Base-by-base conservation (phyloP, 2,888 invertebrate genomes). In the Leistus spinibarbis region DNA sequence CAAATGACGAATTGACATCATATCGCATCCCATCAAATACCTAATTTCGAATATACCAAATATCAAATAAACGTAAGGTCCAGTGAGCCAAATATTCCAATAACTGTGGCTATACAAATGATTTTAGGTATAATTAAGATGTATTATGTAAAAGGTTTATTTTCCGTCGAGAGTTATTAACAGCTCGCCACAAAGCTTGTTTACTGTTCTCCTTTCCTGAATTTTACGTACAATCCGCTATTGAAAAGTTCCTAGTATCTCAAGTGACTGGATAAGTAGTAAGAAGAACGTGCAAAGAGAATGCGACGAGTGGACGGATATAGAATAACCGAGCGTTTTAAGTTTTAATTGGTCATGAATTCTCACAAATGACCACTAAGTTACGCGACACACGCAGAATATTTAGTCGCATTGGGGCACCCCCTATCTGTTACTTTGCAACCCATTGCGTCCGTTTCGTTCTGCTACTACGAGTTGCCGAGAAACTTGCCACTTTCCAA, bases 281-380 rank as follows among this genome's bases (percentile, higher is more conserved):
- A 60, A 60, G 20, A 60, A 22, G 13, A 60, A 19, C 60, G 60
- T 60, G 22, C 1, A 19, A 22, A 16, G 19, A 17, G 60, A 60
- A 40, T 10, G 13, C 20, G 17, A 10, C 22, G 7, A 23, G 22
- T 64, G 64, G 22, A 64, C 3, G 13, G 23, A 23, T 20, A 40
- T 40, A 40, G 62, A 40, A 13, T 40, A 40, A 40, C 40, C 2
- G 40, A n/a, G 62, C 73, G 60, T 67, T 67, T 17, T 67, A 73
- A 73, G 23, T 73, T 73, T 73, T 73, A 73, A 73, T 73, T 73
- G 73, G 66, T 64, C 71, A 54, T 73, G 67, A 56, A 67, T 60
- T 53, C 54, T 62, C 57, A 53, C 54, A 73, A 73, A 73, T 73
- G 73, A 73, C 66, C 73, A 73, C 60, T 73, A 67, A 73, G 67